Evolutionary conservation across 2,113 vertebrate species (phyloP).

Genomic region (Chrysemys picta): DNA sequence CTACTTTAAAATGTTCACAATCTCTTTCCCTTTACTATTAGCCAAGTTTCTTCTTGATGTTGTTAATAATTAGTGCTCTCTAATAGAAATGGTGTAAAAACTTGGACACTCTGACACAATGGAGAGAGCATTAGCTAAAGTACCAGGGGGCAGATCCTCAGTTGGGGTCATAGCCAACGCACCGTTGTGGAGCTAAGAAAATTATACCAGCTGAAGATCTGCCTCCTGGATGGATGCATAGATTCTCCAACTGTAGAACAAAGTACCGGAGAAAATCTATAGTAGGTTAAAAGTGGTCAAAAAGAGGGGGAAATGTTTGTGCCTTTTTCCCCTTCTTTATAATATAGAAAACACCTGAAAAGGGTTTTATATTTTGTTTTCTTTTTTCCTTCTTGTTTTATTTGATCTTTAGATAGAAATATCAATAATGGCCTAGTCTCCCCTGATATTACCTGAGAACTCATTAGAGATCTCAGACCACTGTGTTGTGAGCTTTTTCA

Average conservation of each 20-base stretch:
- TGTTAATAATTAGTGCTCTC: conserved; percentile 1
- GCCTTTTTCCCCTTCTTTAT: neutral
- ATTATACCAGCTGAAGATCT: neutral
- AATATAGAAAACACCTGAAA: neutral
- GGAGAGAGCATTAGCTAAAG: neutral
- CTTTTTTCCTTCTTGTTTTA: neutral
- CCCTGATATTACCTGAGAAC: neutral
- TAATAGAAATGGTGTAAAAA: neutral
- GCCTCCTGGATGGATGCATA: fast-evolving
- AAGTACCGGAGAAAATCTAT: neutral
- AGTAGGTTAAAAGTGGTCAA: neutral
- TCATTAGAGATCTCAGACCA: neutral
- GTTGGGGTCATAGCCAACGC: neutral
- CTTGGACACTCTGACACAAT: fast-evolving
- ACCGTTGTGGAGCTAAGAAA: fast-evolving
- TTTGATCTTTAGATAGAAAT: neutral
- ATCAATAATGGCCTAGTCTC: no score
- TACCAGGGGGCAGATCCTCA: fast-evolving
- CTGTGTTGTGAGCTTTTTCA: neutral
- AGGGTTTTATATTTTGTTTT: no score
- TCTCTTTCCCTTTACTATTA: neutral
- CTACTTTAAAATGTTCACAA: neutral
- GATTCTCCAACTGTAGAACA: fast-evolving
- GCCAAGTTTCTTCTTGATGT: neutral
- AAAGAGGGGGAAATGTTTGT: neutral